Evolutionary conservation across 2,113 vertebrate species (phyloP).

Genomic region (Thalassarche chlororhynchos): DNA sequence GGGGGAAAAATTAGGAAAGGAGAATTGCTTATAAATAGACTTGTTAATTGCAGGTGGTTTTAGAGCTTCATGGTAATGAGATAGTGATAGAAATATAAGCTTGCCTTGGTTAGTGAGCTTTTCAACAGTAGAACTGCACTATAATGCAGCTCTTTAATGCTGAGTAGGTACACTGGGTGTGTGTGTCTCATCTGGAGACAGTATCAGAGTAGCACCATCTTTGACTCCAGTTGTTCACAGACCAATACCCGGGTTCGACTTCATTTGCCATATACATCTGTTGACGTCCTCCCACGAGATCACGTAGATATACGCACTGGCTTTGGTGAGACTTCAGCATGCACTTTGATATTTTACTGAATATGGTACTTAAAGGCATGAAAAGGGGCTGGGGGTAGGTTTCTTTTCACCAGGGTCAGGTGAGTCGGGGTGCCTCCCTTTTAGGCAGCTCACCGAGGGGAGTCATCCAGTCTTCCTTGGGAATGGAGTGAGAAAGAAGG

Average conservation of each 20-base stretch:
- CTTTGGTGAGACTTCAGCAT: not conserved
- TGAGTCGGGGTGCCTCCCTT: not conserved
- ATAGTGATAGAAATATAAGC: not conserved
- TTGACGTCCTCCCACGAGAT: not conserved
- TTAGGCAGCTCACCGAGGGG: not conserved
- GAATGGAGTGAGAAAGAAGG: not conserved
- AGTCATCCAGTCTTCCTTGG: not conserved
- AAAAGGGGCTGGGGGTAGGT: not conserved
- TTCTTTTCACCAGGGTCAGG: not conserved
- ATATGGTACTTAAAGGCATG: not conserved
- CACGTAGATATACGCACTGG: not conserved
- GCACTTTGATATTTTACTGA: not conserved
- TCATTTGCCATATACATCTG: not conserved
- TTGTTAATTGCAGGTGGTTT: conserved; percentile 61
- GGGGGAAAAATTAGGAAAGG: not conserved
- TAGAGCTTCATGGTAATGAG: not conserved
- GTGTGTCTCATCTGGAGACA: not conserved
- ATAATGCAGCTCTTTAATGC: not conserved
- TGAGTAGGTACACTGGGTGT: not conserved
- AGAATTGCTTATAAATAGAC: conserved; percentile 37
- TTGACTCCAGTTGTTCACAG: not conserved
- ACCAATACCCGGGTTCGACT: not conserved
- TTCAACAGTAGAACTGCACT: not conserved
- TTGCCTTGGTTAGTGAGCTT: not conserved
- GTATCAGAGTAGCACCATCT: not conserved